Evolutionary conservation across 2,797 vertebrate genomes (phyloP).

Genomic region (Streptopelia turtur): DNA sequence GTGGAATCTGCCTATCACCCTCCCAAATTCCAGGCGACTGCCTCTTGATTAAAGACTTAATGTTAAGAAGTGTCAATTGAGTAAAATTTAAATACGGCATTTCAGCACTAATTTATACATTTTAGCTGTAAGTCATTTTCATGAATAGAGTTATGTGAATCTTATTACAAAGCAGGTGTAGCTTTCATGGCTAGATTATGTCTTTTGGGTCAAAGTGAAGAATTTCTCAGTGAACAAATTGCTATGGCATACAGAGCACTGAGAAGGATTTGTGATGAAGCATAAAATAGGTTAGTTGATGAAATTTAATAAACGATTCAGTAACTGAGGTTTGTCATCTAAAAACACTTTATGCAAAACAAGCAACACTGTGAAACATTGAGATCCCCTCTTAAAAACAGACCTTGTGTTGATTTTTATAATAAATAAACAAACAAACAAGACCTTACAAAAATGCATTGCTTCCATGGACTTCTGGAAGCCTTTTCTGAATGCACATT

Average conservation of each 20-base stretch:
- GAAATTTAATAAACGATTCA: not conserved
- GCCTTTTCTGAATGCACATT: not conserved
- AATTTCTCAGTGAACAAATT: not conserved
- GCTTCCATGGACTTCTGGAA: not conserved
- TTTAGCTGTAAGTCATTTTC: not conserved
- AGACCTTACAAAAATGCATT: not conserved
- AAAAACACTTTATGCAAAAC: not conserved
- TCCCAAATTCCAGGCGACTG: not conserved
- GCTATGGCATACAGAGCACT: not conserved
- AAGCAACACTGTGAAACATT: not conserved
- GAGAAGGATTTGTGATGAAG: not conserved
- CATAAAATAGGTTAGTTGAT: not conserved
- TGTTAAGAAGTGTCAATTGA: not conserved
- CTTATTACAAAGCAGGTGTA: not conserved
- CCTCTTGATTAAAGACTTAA: constrained; percentile 16
- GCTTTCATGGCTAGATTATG: not conserved
- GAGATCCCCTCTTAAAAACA: not conserved
- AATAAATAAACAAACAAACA: too few relatives aligned
- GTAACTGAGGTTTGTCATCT: not conserved
- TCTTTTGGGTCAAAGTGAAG: not conserved
- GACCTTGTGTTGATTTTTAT: not conserved
- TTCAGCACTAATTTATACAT: not conserved
- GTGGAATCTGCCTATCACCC: not conserved
- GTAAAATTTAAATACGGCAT: not conserved
- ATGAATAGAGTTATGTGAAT: not conserved